Base-by-base conservation (phyloP, 2,888 invertebrate species). In the Orthosia incerta region DNA sequence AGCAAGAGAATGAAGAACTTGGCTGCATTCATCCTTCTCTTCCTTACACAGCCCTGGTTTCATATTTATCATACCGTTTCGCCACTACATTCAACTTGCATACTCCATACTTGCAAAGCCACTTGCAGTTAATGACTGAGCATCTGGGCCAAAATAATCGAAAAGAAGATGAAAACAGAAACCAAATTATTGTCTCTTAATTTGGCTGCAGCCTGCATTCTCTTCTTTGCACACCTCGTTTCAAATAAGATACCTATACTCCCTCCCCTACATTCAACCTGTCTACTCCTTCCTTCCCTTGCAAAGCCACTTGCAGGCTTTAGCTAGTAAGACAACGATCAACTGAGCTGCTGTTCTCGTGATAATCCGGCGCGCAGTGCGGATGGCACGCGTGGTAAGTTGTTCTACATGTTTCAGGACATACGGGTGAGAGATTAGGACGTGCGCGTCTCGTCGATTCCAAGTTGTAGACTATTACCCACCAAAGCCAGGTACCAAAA, bases 381-480 rank as follows among this genome's bases (percentile, higher is more conserved):
- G 11, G 4, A 31, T 11, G 50, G 50, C 74, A 76, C 80, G 74
- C 46, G 53, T 51, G 64, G 18, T 23, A 56, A 76, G 55, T 76
- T 74, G 80, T 80, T 0, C 31, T 74, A 60, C 46, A 55, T 26
- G 53, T 5, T 39, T 12, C 1, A 0, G 11, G 56, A 65, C n/a
- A 61, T 56, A 51, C 60, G n/a, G 11, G 13, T 16, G 9, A 16
- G n/a, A 16, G 16, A 2, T 56, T 79, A 45, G 56, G 5, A 26
- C n/a, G 39, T 15, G 4, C 0, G 9, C 48, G 39, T 9, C 1
- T 39, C 39, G 7, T 39, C 39, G 39, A 39, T 39, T 39, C 9
- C 39, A 39, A 9, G 7, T 9, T 39, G 39, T 39, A 9, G 1
- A 9, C 39, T 39, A 39, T 26, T 26, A 26, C 4, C 4, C 3